These are phyloP conservation scores for Saccostrea glomerata DNA, from an alignment of 1,140 invertebrate genomes.

Conservation along the genomic window DNA sequence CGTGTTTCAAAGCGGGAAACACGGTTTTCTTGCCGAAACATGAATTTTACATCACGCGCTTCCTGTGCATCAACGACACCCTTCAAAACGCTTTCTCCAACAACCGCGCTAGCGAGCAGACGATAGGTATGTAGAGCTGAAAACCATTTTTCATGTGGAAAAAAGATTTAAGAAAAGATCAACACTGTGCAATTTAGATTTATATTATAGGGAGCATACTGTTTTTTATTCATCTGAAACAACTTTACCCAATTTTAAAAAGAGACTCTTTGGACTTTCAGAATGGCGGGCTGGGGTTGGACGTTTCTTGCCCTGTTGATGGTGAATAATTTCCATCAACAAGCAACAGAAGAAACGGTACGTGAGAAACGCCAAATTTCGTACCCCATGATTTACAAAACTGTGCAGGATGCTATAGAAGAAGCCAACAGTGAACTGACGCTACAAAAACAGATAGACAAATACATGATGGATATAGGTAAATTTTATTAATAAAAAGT, in stretches of 20 bases:
- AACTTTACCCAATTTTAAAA: not conserved
- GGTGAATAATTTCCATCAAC: not conserved
- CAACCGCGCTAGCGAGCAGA: slow-evolving; percentile 2
- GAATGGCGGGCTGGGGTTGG: not conserved
- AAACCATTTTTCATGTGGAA: not conserved
- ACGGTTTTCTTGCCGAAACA: slow-evolving; percentile 7
- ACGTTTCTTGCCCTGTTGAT: not conserved
- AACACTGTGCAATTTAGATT: not conserved
- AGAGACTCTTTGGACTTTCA: not conserved
- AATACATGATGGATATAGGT: slow-evolving; percentile 49
- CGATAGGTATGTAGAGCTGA: not conserved
- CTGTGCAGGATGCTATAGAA: slow-evolving; percentile 34
- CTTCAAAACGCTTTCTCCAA: not conserved
- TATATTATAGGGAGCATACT: not conserved
- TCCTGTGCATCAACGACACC: not conserved
- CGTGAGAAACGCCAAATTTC: slow-evolving; percentile 51
- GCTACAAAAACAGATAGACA: slow-evolving; percentile 49
- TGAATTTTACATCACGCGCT: slow-evolving; percentile 2
- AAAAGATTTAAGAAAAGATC: not conserved
- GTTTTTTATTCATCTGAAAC: not conserved
- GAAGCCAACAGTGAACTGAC: slow-evolving; percentile 53
- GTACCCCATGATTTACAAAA: slow-evolving; percentile 22
- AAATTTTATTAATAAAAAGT: not conserved
- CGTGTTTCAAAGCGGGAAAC: slow-evolving; percentile 6
- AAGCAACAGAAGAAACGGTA: not conserved